These are phyloP conservation scores for Hylia prasina DNA, from an alignment of 2,113 vertebrate species.

Conservation along the genomic window DNA sequence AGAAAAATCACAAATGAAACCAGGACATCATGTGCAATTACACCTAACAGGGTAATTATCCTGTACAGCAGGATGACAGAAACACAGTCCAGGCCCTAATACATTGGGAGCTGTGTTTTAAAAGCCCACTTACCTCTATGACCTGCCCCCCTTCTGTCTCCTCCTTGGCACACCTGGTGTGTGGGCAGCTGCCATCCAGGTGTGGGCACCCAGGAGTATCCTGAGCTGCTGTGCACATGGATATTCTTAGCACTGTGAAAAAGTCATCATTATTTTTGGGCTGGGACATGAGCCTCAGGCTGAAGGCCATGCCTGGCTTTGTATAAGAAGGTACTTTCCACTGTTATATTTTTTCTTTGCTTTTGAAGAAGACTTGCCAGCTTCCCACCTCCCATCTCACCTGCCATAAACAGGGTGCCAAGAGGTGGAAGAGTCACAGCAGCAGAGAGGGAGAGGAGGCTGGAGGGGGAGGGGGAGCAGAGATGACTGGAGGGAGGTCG, in stretches of 20 bases:
- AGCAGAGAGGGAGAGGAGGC: slow-evolving; percentile 53
- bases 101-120: neutral
- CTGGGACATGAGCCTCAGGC: neutral
- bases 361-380: neutral
- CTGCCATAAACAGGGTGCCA: slow-evolving; percentile 8
- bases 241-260: neutral
- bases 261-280: neutral
- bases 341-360: neutral
- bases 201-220: neutral
- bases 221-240: accelerated
- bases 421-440: slow-evolving; percentile 23
- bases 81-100: neutral
- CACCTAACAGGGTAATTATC: neutral
- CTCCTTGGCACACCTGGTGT: accelerated
- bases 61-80: neutral
- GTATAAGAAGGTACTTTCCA: neutral
- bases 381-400: slow-evolving; percentile 7
- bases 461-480: slow-evolving; percentile 70
- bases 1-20: neutral
- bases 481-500: slow-evolving; percentile 78
- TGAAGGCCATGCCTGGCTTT: neutral
- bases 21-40: neutral
- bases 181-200: neutral
- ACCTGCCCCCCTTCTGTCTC: neutral
- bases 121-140: neutral